Conservation (phyloP, 2,888 invertebrate species). For the Camptogramma bilineatum region DNA sequence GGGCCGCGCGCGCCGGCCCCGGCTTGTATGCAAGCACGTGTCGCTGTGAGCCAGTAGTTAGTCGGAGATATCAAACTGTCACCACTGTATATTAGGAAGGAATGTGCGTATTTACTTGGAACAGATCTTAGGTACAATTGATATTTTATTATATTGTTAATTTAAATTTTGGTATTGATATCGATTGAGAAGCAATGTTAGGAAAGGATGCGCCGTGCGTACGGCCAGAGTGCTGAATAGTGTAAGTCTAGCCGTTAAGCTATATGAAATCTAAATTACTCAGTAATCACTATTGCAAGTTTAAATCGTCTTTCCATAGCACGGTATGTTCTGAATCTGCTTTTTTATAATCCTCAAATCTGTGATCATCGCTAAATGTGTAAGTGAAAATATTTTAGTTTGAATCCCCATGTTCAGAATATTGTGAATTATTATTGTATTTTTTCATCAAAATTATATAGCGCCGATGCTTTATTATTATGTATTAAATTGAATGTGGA, state of each 20-base stretch:
- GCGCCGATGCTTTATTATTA: slow-evolving; percentile 63
- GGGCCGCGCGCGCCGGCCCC: slow-evolving; percentile 48
- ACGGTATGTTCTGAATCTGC: slow-evolving; percentile 84
- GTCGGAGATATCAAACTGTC: slow-evolving; percentile 59
- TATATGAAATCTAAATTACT: slow-evolving; percentile 83
- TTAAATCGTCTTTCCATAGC: slow-evolving; percentile 82
- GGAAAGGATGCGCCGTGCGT: slow-evolving; percentile 69
- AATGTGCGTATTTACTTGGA: slow-evolving; percentile 80
- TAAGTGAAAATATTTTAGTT: slow-evolving; percentile 80
- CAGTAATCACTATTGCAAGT: slow-evolving; percentile 83
- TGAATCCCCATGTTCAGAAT: slow-evolving; percentile 68
- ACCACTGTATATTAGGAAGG: slow-evolving; percentile 74
- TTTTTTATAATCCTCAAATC: slow-evolving; percentile 84
- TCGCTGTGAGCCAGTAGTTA: slow-evolving; percentile 62
- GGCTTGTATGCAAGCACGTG: slow-evolving; percentile 47
- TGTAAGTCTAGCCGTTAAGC: slow-evolving; percentile 81
- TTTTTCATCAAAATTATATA: slow-evolving; percentile 71
- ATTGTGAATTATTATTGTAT: slow-evolving; percentile 58
- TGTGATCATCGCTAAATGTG: slow-evolving; percentile 84
- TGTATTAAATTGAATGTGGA: slow-evolving; percentile 72
- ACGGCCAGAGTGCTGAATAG: slow-evolving; percentile 79
- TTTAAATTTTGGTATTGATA: slow-evolving; percentile 83
- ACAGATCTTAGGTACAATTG: slow-evolving; percentile 85
- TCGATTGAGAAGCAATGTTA: slow-evolving; percentile 82
- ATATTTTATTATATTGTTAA: slow-evolving; percentile 85